phyloP scores from a whole-genome alignment of 2,888 invertebrate genomes.

The Drosophila greeni region DNA sequence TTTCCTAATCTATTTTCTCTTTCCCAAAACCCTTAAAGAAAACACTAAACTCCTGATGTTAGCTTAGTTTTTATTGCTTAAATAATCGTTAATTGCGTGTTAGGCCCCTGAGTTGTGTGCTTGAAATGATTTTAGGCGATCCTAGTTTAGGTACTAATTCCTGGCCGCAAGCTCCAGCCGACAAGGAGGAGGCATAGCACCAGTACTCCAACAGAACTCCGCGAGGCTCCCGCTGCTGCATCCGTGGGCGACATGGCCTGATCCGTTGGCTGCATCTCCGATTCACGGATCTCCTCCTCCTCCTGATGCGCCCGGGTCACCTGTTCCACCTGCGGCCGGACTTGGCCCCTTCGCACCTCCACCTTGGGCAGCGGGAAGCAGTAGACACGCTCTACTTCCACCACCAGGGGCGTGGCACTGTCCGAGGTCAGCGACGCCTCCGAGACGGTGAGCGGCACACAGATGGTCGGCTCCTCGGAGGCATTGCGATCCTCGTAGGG shows the following conservation, averaged over 20 bases:
- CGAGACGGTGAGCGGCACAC: constrained; percentile 69
- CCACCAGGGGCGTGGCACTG: constrained; percentile 44
- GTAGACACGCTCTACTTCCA: constrained; percentile 71
- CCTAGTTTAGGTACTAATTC: constrained; percentile 30
- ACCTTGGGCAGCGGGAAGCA: constrained; percentile 73
- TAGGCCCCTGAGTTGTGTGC: constrained; percentile 59
- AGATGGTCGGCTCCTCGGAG: constrained; percentile 70
- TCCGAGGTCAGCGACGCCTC: constrained; percentile 60
- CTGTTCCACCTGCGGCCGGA: constrained; percentile 29
- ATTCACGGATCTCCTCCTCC: constrained; percentile 7
- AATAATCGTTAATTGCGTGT: constrained; percentile 45
- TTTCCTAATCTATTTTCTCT: neutral
- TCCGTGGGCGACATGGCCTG: constrained; percentile 14
- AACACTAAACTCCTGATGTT: neutral
- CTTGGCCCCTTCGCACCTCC: constrained; percentile 52
- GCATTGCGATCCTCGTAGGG: constrained; percentile 70
- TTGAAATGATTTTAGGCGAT: constrained; percentile 32
- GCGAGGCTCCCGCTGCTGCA: constrained; percentile 17
- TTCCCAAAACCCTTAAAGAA: neutral
- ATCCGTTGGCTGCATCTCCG: constrained; percentile 31
- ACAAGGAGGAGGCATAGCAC: constrained; percentile 28
- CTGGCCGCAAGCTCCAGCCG: constrained; percentile 24
- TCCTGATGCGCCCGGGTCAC: constrained; percentile 22
- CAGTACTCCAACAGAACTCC: neutral
- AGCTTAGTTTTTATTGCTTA: constrained; percentile 46